phyloP scores from a whole-genome alignment of 2,888 invertebrate species.

The Troglohyphantes excavatus region DNA sequence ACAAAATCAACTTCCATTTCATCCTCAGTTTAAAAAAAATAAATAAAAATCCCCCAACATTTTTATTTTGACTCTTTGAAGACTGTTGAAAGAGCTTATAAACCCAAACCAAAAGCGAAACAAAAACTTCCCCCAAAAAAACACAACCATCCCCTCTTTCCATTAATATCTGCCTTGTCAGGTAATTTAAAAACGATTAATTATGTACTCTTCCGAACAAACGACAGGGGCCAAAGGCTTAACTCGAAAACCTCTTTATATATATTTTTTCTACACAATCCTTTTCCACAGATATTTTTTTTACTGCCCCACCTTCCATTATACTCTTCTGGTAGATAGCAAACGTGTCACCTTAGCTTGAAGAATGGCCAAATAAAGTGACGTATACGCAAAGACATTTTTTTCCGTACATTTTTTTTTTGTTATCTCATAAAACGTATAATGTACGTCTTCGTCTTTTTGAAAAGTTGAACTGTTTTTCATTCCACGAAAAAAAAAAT shows the following conservation, averaged over 20 bases:
- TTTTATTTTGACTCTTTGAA: neutral
- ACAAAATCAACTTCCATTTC: too few species aligned
- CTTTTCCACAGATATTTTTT: slow-evolving; percentile 44
- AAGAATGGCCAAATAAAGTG: slow-evolving; percentile 71
- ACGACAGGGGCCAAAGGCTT: slow-evolving; percentile 66
- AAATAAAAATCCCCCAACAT: neutral
- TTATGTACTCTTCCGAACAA: slow-evolving; percentile 63
- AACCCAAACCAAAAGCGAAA: neutral
- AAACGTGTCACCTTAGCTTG: slow-evolving; percentile 54
- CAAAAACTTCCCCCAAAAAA: slow-evolving; percentile 6
- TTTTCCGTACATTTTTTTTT: neutral
- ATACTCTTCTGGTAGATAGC: slow-evolving; percentile 52
- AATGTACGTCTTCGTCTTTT: slow-evolving; percentile 50
- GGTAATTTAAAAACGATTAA: slow-evolving; percentile 76
- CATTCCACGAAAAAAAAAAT: slow-evolving; percentile 10
- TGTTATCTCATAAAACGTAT: slow-evolving; percentile 28
- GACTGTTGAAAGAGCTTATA: neutral
- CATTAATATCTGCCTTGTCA: slow-evolving; percentile 74
- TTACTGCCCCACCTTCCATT: slow-evolving; percentile 31
- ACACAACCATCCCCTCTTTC: slow-evolving; percentile 25
- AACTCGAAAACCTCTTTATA: slow-evolving; percentile 15
- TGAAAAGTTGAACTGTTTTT: slow-evolving; percentile 56
- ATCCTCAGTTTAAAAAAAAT: neutral
- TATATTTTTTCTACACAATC: neutral
- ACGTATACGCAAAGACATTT: slow-evolving; percentile 58